Evolutionary conservation across 2,797 vertebrate genomes (phyloP), one percentile per base, ranked within the genome.

Genomic region (Acrocephalus scirpaceus): DNA sequence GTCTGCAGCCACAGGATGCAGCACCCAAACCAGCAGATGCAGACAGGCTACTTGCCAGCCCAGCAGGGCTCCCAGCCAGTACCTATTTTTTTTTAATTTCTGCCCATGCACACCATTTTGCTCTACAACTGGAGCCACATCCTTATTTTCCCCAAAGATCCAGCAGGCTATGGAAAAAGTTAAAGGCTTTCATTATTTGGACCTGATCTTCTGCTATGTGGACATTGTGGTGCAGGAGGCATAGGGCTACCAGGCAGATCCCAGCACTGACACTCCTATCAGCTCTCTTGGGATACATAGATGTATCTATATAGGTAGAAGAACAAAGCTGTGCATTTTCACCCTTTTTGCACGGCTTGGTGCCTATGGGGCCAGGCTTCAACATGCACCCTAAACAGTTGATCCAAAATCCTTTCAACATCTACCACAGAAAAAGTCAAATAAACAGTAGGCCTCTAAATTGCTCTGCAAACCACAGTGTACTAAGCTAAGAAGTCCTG

Each of bases 401-500:
- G 45, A 95, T 67, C 30, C 1, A 4, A 90, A 74, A 47, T 61
- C 74, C 74, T 83, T 94, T 89, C 61, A 67, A 67, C 40, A 86
- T 47, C 77, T 79, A 23, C 45, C 3, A 7, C 3, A 67, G 67
- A 82, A 92, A 85, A 32, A 67, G 44, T 18, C 47, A 60, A 86
- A 67, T 40, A 91, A 36, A 96, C 56, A 82, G 74, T 14, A 48
- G 38, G 77, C 38, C 21, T 84, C 54, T 74, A 77, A 81, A 93
- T 82, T 79, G 64, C 77, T 94, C 53, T 88, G 86, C 20, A 78
- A 91, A 67, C 29, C 82, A 66, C 66, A 54, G 50, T 27, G 32
- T 76, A 64, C 74, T 74, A 77, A 88, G 70, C 80, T 91, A 92
- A 95, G 73, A n/a, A 93, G 76, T 36, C 38, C 50, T 53, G 53